These are phyloP conservation scores for Holacanthella duospinosa DNA, from an alignment of 2,888 invertebrate genomes.

Conservation along the genomic window DNA sequence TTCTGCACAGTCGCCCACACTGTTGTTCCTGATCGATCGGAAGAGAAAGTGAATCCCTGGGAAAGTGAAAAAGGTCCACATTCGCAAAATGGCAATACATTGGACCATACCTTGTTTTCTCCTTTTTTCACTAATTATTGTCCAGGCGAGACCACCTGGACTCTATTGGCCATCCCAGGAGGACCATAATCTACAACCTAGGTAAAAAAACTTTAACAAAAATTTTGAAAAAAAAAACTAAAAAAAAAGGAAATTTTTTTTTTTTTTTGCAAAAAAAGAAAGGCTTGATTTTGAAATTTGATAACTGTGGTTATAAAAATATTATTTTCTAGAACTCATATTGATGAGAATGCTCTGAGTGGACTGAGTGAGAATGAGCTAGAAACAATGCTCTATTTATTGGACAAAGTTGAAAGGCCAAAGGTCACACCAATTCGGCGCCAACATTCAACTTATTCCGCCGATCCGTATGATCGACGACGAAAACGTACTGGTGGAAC, in stretches of 20 bases:
- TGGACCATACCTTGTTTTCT: background rate
- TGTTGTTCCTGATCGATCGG: background rate
- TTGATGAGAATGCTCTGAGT: background rate
- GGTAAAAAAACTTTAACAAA: conserved; percentile 1
- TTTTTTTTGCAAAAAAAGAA: no score
- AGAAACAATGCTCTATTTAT: conserved; percentile 1
- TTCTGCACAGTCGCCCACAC: background rate
- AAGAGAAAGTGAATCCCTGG: background rate
- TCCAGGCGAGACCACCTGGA: background rate
- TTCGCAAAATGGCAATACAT: conserved; percentile 5
- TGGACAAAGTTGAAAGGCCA: conserved; percentile 2
- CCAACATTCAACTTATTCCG: background rate
- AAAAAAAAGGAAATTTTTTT: no score
- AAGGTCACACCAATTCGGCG: background rate
- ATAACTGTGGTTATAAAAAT: no score
- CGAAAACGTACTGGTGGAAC: background rate
- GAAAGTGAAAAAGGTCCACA: no score
- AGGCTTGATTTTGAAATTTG: background rate
- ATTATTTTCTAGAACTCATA: background rate
- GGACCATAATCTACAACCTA: background rate
- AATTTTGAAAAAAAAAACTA: no score
- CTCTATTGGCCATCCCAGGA: background rate
- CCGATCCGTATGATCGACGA: background rate
- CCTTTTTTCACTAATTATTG: background rate
- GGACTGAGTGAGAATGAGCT: conserved; percentile 1